Evolutionary conservation across 1,140 invertebrate genomes (phyloP).

Genomic region (Pemphigus obesinymphae): DNA sequence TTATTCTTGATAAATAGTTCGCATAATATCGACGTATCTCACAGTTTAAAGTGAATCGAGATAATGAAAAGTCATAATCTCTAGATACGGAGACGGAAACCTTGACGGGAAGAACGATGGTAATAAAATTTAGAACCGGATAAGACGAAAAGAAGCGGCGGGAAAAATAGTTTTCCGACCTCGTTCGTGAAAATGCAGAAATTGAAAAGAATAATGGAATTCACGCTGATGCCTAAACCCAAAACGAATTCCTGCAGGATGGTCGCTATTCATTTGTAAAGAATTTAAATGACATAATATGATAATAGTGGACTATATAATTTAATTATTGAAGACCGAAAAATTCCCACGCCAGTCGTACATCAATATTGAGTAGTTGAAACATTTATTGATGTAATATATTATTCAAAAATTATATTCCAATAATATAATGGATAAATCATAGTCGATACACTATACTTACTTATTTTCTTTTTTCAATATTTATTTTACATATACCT

Average conservation of each 20-base stretch:
- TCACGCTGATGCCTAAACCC: not conserved
- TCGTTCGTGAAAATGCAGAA: slow-evolving; percentile 36
- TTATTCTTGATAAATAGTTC: not conserved
- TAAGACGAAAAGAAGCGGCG: not conserved
- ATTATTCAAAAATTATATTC: not conserved
- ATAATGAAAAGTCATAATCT: slow-evolving; percentile 29
- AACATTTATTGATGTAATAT: not conserved
- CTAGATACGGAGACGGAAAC: not conserved
- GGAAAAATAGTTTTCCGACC: slow-evolving; percentile 29
- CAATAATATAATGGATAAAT: too few species aligned
- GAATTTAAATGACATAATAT: slow-evolving; percentile 37
- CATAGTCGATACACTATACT: too few species aligned
- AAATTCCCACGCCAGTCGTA: not conserved
- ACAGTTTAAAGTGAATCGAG: not conserved
- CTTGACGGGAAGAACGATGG: not conserved
- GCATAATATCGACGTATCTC: slow-evolving; percentile 5
- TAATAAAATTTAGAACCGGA: slow-evolving; percentile 21
- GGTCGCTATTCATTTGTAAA: slow-evolving; percentile 25
- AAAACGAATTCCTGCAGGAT: slow-evolving; percentile 30
- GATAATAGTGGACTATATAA: not conserved
- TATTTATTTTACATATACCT: too few species aligned
- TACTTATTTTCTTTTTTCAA: too few species aligned
- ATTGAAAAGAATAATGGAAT: slow-evolving; percentile 41
- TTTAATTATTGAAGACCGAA: slow-evolving; percentile 30
- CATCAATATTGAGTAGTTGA: not conserved